phyloP scores from a whole-genome alignment of 1,140 invertebrate genomes.

The Papilio polyxenes region DNA sequence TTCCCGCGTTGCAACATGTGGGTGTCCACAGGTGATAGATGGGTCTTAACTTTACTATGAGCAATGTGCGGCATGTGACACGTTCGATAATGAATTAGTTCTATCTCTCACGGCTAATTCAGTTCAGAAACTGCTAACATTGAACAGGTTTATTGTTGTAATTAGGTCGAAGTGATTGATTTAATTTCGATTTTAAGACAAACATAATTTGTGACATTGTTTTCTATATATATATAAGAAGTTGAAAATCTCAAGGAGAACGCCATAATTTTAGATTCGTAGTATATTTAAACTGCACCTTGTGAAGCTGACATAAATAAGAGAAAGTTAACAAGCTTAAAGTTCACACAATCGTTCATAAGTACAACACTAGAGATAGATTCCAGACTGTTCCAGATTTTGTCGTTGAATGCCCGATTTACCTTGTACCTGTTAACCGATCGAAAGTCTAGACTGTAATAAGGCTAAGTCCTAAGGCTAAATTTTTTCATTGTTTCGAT shows the following conservation, averaged over 20 bases:
- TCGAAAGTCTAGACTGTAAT: no score
- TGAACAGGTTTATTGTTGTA: neutral
- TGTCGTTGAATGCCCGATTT: no score
- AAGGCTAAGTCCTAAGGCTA: no score
- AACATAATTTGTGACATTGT: neutral
- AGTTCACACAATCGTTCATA: no score
- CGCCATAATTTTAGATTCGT: no score
- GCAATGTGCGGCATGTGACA: slow-evolving; percentile 19
- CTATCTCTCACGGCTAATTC: neutral
- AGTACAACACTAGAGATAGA: no score
- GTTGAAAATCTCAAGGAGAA: neutral
- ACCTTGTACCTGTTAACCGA: no score
- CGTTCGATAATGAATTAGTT: neutral
- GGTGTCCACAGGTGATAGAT: slow-evolving; percentile 24
- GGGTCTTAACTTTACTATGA: slow-evolving; percentile 5
- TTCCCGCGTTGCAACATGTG: neutral
- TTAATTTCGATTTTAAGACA: neutral
- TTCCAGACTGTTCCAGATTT: no score
- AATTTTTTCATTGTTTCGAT: no score
- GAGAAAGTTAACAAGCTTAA: no score
- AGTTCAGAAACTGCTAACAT: neutral
- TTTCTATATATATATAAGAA: neutral
- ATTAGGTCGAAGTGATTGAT: neutral
- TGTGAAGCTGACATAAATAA: no score
- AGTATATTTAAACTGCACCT: no score